Evolutionary conservation across 2,888 invertebrate species (phyloP).

Genomic region (Auanema freiburgensis): DNA sequence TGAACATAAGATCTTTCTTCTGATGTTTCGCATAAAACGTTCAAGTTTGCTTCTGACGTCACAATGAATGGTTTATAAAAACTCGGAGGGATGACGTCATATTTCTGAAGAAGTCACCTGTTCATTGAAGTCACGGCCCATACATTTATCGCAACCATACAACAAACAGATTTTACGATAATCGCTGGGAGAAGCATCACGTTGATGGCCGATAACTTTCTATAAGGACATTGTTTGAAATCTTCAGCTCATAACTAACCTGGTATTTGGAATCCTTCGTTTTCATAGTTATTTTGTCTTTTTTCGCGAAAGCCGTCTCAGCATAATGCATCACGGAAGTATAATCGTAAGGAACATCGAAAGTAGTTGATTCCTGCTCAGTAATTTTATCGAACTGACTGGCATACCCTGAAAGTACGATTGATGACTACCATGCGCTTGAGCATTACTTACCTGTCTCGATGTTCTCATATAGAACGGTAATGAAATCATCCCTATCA

Average conservation of each 20-base stretch:
- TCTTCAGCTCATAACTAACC: slow-evolving; percentile 20
- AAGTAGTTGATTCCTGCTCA: slow-evolving; percentile 46
- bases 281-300: slow-evolving; percentile 50
- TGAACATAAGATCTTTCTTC: too few relatives aligned
- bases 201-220: slow-evolving; percentile 51
- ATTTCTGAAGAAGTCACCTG: too few relatives aligned
- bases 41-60: too few relatives aligned
- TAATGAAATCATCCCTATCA: slow-evolving; percentile 56
- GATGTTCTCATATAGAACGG: slow-evolving; percentile 56
- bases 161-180: slow-evolving; percentile 56
- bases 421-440: background rate
- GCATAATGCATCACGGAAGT: slow-evolving; percentile 51
- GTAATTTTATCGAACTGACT: slow-evolving; percentile 52
- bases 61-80: too few relatives aligned
- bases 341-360: slow-evolving; percentile 54
- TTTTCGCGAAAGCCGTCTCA: slow-evolving; percentile 51
- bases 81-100: too few relatives aligned
- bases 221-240: slow-evolving; percentile 20
- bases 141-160: slow-evolving; percentile 45
- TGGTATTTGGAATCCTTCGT: slow-evolving; percentile 44
- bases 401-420: slow-evolving; percentile 26
- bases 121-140: slow-evolving; percentile 16
- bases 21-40: too few relatives aligned
- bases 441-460: slow-evolving; percentile 22
- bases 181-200: slow-evolving; percentile 51